These are phyloP conservation scores for Okamejei kenojei DNA, from an alignment of 2,797 vertebrate genomes.

Conservation along the genomic window DNA sequence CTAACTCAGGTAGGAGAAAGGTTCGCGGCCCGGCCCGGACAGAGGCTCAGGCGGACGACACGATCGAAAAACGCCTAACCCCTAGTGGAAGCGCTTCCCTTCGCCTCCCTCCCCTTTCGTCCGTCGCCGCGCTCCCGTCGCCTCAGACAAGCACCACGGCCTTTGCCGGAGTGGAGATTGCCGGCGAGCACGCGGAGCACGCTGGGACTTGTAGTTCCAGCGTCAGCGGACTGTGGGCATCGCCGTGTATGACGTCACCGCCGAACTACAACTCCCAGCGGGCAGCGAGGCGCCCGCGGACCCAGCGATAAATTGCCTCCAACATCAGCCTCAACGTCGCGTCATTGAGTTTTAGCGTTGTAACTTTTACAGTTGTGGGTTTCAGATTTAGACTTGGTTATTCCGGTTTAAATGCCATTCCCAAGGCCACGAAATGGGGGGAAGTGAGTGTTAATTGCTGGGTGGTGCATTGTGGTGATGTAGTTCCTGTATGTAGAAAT, in stretches of 20 bases:
- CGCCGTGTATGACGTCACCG: background rate
- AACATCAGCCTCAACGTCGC: background rate
- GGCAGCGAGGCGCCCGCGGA: background rate
- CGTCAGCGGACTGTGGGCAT: background rate
- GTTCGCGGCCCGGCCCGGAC: background rate
- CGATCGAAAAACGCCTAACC: background rate
- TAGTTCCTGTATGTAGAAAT: background rate
- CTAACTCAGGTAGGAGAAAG: slow-evolving; percentile 5
- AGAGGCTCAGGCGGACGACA: background rate
- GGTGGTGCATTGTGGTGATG: background rate
- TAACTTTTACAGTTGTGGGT: background rate
- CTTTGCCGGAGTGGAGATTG: slow-evolving; percentile 41
- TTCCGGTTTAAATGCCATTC: too few species aligned
- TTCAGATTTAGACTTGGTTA: background rate
- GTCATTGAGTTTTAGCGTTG: background rate
- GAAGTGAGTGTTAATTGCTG: too few species aligned
- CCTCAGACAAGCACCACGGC: slow-evolving; percentile 39
- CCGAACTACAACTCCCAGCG: background rate
- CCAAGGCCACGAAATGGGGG: too few species aligned
- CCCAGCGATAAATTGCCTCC: background rate
- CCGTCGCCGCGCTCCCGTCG: slow-evolving; percentile 39
- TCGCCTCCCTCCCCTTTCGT: background rate
- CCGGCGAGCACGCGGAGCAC: slow-evolving; percentile 26
- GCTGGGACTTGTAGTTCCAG: slow-evolving; percentile 41
- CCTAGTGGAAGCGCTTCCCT: slow-evolving; percentile 37